Conservation (phyloP, 2,113 vertebrate genomes). For the Mus spicilegus region DNA sequence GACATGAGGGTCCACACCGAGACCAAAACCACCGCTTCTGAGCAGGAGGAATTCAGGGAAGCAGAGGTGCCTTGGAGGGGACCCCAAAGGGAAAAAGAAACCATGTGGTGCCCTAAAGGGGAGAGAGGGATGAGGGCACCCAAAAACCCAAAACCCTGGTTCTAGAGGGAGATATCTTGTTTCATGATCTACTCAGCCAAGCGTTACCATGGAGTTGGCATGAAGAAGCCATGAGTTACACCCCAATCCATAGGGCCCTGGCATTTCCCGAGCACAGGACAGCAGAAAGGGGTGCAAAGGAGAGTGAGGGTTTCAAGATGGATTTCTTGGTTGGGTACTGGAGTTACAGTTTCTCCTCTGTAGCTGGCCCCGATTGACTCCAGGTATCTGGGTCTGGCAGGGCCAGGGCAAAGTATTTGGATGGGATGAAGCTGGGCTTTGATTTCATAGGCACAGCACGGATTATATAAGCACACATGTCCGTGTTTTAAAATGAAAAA, state of each 20-base stretch:
- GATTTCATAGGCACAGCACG: constrained; percentile 3
- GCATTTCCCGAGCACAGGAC: not conserved
- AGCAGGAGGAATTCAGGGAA: not conserved
- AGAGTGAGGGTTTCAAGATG: not conserved
- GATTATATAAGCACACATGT: constrained; percentile 73
- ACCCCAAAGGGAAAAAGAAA: not conserved
- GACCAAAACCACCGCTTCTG: not conserved
- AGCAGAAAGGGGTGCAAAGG: not conserved
- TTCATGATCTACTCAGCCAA: not conserved
- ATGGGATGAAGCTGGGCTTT: not conserved
- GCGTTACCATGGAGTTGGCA: not conserved
- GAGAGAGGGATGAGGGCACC: not conserved
- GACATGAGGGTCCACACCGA: not conserved
- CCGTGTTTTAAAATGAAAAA: constrained; percentile 71
- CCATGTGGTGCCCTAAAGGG: accelerated
- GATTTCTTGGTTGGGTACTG: not conserved
- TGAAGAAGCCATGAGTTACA: not conserved
- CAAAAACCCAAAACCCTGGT: accelerated
- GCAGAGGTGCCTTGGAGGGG: not conserved
- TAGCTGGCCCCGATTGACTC: not conserved
- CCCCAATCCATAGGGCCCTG: too few species aligned
- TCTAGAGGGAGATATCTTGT: not conserved
- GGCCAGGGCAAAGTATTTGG: not conserved
- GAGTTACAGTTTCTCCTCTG: not conserved
- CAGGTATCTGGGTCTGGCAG: not conserved